Conservation (phyloP, 2,888 invertebrate species). For the Penaeus monodon region DNA sequence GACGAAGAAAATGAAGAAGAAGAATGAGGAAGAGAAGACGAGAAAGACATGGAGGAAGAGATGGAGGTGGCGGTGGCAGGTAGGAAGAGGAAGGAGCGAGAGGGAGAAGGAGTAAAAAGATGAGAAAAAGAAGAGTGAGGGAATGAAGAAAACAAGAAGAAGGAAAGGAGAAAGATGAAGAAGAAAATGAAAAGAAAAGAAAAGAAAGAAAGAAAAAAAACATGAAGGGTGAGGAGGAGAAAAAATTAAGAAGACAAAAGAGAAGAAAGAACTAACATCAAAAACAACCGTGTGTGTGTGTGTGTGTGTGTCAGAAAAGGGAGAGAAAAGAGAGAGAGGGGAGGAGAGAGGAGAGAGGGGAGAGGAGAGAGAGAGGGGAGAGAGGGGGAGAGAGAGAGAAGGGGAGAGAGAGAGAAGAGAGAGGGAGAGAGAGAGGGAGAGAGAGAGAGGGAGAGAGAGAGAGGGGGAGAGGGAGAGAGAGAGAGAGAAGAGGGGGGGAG, state of each 20-base stretch:
- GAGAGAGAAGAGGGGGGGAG: neutral
- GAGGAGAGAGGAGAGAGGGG: neutral
- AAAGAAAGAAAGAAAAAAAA: neutral
- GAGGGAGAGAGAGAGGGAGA: neutral
- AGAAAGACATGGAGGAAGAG: neutral
- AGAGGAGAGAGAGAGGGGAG: neutral
- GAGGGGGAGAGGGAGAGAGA: neutral
- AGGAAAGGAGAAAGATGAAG: rapidly evolving
- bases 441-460: neutral
- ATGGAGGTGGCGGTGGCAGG: neutral
- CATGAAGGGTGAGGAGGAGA: neutral
- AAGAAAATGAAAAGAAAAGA: rapidly evolving
- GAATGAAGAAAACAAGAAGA: too few relatives aligned
- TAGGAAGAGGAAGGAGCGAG: neutral
- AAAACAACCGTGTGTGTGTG: too few relatives aligned
- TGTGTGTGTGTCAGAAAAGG: too few relatives aligned
- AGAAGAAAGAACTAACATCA: too few relatives aligned
- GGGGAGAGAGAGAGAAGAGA: neutral
- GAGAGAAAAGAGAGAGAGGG: too few relatives aligned
- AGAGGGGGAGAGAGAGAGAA: neutral
- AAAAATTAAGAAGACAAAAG: too few relatives aligned
- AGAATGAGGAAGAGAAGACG: neutral
- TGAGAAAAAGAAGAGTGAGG: too few relatives aligned
- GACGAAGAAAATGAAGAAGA: neutral
- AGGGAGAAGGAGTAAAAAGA: neutral